Evolutionary conservation across 2,888 invertebrate genomes (phyloP), one percentile per base, ranked within the genome.

Genomic region (Stictocephala bisonia): DNA sequence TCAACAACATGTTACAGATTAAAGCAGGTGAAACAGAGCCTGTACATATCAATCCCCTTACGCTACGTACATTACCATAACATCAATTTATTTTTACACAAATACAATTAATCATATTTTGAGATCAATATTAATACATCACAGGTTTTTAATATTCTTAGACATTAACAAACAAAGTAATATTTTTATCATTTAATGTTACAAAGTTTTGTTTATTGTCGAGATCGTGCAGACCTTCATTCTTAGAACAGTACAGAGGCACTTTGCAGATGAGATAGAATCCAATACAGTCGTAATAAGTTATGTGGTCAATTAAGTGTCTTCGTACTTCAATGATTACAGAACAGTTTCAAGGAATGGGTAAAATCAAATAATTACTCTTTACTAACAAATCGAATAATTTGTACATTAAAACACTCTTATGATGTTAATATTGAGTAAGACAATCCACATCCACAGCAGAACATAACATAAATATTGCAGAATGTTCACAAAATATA

Each of bases 71-170:
- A n/a, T n/a, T n/a, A 56, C 56, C 56, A 56, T 56, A 56, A 56
- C 56, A 56, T 56, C 24, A 24, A 29, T 56, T 56, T 60, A 31
- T 60, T 60, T 60, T 31, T 60, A 60, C 60, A 60, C 60, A 60
- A 60, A 35, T 60, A 60, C 60, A 60, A 22, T 27, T 58, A 58
- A 58, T 58, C 40, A 60, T 60, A 60, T 40, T 60, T 60, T 60
- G 60, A 60, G 60, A 60, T 60, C 60, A 60, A 35, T 60, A 60
- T 60, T 73, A 73, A 73, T 73, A 73, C 73, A 73, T 73, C 73
- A 73, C 73, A 73, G 73, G 73, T 50, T 56, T 60, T 58, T 51
- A 72, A 64, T 72, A 67, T 35, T 40, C 60, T 64, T 68, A 73
- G 44, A 64, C 48, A 73, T 67, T 64, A 72, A 72, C 72, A 66